These are phyloP conservation scores for Heliothis virescens DNA, from an alignment of 1,140 invertebrate species.

Conservation along the genomic window DNA sequence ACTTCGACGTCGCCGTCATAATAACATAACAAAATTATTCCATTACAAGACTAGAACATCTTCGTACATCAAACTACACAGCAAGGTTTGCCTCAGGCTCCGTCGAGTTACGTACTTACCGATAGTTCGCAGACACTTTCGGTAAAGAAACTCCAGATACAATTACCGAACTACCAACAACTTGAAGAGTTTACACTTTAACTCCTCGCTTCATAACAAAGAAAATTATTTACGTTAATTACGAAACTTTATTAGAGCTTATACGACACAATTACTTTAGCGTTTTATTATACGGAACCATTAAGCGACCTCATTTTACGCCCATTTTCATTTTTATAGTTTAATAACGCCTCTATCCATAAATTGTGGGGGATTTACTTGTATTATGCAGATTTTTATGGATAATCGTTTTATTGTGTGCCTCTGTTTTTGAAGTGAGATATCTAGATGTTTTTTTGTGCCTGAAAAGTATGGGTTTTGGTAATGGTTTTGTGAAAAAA, in stretches of 20 bases:
- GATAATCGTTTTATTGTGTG: constrained; percentile 22
- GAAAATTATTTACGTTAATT: constrained; percentile 36
- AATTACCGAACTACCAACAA: constrained; percentile 15
- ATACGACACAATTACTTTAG: constrained; percentile 27
- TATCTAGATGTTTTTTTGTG: background rate
- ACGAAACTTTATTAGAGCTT: constrained; percentile 27
- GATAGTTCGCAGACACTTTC: constrained; percentile 5
- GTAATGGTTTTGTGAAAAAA: too few relatives aligned
- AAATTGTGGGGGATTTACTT: constrained; percentile 33
- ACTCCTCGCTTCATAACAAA: constrained; percentile 26
- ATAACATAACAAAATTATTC: too few relatives aligned
- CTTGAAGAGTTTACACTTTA: constrained; percentile 22
- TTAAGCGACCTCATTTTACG: constrained; percentile 41
- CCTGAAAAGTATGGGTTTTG: too few relatives aligned
- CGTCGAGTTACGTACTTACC: background rate
- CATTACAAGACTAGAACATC: too few relatives aligned
- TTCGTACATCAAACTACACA: too few relatives aligned
- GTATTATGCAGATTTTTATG: constrained; percentile 35
- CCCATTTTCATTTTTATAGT: constrained; percentile 39
- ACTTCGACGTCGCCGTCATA: too few relatives aligned
- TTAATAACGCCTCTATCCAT: constrained; percentile 34
- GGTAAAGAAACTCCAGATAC: constrained; percentile 16
- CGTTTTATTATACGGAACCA: constrained; percentile 37
- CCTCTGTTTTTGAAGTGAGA: background rate
- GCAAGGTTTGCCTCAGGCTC: too few relatives aligned